Conservation (phyloP, 2,113 vertebrate genomes). For the Nycticryphes semicollaris region DNA sequence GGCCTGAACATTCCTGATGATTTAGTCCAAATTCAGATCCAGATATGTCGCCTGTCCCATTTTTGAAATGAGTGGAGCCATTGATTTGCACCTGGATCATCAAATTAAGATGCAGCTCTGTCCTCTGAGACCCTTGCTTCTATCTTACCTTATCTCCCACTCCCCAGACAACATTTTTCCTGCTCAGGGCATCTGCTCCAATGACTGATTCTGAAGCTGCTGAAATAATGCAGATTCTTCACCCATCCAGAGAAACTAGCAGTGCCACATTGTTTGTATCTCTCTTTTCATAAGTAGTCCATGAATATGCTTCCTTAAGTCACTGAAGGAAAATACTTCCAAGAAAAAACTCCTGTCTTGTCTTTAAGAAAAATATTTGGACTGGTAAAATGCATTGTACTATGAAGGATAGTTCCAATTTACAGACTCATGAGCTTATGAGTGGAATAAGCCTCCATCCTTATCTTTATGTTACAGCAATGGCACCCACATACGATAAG, state of each 20-base stretch:
- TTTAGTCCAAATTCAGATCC: conserved; percentile 50
- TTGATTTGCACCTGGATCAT: conserved; percentile 34
- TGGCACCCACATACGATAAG: conserved; percentile 78
- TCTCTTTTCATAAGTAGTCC: conserved; percentile 31
- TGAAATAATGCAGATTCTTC: conserved; percentile 8
- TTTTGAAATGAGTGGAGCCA: conserved; percentile 20
- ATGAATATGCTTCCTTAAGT: conserved; percentile 52
- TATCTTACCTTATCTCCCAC: conserved; percentile 45
- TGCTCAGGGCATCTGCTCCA: conserved; percentile 1
- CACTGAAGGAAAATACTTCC: conserved; percentile 50
- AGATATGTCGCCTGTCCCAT: background rate
- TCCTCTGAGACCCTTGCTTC: conserved; percentile 8
- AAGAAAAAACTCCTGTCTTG: conserved; percentile 63
- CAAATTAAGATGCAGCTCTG: background rate
- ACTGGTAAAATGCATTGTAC: conserved; percentile 73
- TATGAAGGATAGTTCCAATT: conserved; percentile 80
- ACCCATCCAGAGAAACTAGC: background rate
- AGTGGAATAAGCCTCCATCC: conserved; percentile 76
- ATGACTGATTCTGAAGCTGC: conserved; percentile 25
- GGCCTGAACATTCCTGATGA: background rate
- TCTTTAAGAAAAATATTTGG: conserved; percentile 73
- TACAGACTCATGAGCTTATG: conserved; percentile 75
- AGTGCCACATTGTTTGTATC: background rate
- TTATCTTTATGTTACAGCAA: conserved; percentile 83
- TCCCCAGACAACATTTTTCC: conserved; percentile 51